Percentiles rank a stretch among this genome's conserved stretches.
Evolutionary conservation across 1,140 invertebrate species (phyloP).

Genomic region (Drosophila persimilis): DNA sequence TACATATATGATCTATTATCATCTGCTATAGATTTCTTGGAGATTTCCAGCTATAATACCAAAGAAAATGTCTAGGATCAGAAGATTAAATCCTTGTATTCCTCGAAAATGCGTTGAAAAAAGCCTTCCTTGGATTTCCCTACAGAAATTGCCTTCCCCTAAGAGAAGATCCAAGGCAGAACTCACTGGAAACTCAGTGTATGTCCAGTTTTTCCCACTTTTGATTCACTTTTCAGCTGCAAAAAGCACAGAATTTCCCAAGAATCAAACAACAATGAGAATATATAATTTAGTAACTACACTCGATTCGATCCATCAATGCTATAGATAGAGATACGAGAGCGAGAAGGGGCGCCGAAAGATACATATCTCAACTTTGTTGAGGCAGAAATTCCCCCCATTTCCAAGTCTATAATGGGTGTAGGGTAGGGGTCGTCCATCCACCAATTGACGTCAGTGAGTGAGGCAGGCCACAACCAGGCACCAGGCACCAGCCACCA

Average conservation of each 20-base stretch:
- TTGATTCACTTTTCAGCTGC: neutral
- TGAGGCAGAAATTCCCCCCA: slow-evolving; percentile 3
- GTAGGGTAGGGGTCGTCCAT: too few relatives aligned
- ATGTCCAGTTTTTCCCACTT: neutral
- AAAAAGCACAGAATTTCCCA: neutral
- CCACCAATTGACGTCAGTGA: slow-evolving; percentile 68
- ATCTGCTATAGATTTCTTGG: too few relatives aligned
- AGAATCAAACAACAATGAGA: neutral
- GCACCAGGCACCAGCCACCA: slow-evolving; percentile 1
- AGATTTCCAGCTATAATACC: too few relatives aligned
- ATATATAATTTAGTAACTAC: slow-evolving; percentile 17
- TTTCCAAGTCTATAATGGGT: neutral
- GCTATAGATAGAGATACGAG: slow-evolving; percentile 20
- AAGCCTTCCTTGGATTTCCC: too few relatives aligned
- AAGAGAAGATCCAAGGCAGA: too few relatives aligned
- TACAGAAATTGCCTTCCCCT: too few relatives aligned
- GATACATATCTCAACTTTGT: slow-evolving; percentile 15
- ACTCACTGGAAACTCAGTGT: too few relatives aligned
- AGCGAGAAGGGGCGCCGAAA: slow-evolving; percentile 1
- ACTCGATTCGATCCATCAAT: neutral
- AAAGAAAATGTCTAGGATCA: too few relatives aligned
- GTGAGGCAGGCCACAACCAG: slow-evolving; percentile 49
- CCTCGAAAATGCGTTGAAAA: too few relatives aligned
- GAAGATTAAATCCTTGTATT: too few relatives aligned
- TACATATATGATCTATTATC: too few relatives aligned